Percentiles rank a stretch among this genome's conserved stretches.
Conservation (phyloP, 2,888 invertebrate species). For the Hemaris fuciformis region DNA sequence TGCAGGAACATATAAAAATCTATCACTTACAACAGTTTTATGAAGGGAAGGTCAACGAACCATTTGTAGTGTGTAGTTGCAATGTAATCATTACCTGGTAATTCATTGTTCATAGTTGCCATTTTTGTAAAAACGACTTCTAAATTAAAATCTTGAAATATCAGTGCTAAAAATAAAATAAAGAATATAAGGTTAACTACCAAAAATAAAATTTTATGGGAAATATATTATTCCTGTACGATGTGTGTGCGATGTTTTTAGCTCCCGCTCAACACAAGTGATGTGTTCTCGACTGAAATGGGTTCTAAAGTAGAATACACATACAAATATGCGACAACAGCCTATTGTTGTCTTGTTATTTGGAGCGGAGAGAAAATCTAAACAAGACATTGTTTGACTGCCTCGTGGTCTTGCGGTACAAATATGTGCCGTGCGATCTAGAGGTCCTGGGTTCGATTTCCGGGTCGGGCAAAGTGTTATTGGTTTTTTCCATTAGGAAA, state of each 20-base stretch:
- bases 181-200: background rate
- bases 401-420: too few species aligned
- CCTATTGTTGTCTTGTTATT: background rate
- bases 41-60: background rate
- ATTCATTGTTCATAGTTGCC: background rate
- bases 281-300: background rate
- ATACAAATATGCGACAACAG: background rate
- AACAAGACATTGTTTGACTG: constrained; percentile 5
- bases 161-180: too few species aligned
- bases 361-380: background rate
- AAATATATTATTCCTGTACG: background rate
- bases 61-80: background rate
- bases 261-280: background rate
- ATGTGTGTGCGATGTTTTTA: background rate
- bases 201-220: background rate
- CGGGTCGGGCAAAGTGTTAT: too few species aligned
- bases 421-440: too few species aligned
- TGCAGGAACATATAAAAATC: background rate
- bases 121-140: too few species aligned
- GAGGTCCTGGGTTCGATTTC: too few species aligned
- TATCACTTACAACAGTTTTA: background rate
- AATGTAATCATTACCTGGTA: background rate
- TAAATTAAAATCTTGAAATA: too few species aligned
- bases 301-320: background rate
- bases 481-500: too few species aligned